Evolutionary conservation across 2,113 vertebrate genomes (phyloP), one percentile per base, ranked within the genome.

Genomic region (Tupaia tana): DNA sequence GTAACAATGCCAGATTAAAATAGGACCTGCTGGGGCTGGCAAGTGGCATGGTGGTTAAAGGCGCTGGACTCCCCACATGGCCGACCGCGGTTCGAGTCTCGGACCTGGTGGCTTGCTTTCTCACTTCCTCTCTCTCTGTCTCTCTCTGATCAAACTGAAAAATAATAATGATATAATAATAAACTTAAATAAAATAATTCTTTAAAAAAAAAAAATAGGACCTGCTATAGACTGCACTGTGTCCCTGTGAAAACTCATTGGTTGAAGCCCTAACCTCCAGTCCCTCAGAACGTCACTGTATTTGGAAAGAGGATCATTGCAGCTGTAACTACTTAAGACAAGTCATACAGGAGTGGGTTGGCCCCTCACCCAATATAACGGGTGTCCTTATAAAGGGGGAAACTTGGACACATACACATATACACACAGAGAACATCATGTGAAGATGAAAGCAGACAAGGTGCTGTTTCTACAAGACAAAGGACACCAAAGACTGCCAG

Each of bases 1-100:
- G 31, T 24, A 92, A 43, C 70, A 73, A 67, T 2, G 29, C 66
- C 56, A 86, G 27, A 14, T 22, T 85, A 89, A 87, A 96, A n/a
- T 0, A 29, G 59, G 61, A 80, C 27, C 59, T 79, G 18, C 54
- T 54, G n/a, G n/a, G n/a, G n/a, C n/a, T n/a, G n/a, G n/a, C n/a
- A n/a, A n/a, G n/a, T n/a, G n/a, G n/a, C n/a, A n/a, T n/a, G n/a
- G n/a, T n/a, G n/a, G n/a, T n/a, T n/a, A n/a, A n/a, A n/a, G n/a
- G n/a, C n/a, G n/a, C n/a, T n/a, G n/a, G n/a, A n/a, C n/a, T n/a
- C n/a, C n/a, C n/a, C n/a, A n/a, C n/a, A n/a, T n/a, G n/a, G n/a
- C n/a, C n/a, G n/a, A n/a, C n/a, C n/a, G n/a, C n/a, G n/a, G n/a
- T n/a, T n/a, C n/a, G n/a, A n/a, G n/a, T n/a, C n/a, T n/a, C n/a